These are phyloP conservation scores for Drosophila fulvimacula DNA, from an alignment of 2,888 invertebrate species.

Conservation along the genomic window DNA sequence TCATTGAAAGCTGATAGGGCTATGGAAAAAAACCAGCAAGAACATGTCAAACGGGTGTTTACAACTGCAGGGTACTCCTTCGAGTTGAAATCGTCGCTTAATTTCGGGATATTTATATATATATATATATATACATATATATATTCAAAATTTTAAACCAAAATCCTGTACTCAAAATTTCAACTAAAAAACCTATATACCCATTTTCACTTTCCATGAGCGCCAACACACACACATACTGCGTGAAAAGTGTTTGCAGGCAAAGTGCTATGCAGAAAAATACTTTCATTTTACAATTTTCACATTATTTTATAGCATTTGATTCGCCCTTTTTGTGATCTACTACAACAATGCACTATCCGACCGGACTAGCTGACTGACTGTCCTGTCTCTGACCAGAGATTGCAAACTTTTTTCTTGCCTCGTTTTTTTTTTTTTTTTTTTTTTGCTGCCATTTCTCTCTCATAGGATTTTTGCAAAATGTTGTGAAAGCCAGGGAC, in stretches of 20 bases:
- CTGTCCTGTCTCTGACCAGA: conserved; percentile 23
- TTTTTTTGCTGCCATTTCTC: conserved; percentile 5
- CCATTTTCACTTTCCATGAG: background rate
- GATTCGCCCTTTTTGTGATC: conserved; percentile 49
- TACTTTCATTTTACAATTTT: conserved; percentile 52
- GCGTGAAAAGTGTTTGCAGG: conserved; percentile 45
- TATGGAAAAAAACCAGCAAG: conserved; percentile 3
- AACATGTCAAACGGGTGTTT: background rate
- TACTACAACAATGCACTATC: conserved; percentile 29
- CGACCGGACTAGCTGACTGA: conserved; percentile 22
- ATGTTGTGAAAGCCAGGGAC: conserved; percentile 43
- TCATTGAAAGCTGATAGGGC: conserved; percentile 45
- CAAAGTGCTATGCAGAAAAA: conserved; percentile 39
- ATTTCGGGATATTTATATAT: too few relatives aligned
- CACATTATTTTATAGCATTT: conserved; percentile 56
- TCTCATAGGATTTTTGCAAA: conserved; percentile 36
- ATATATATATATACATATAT: too few relatives aligned
- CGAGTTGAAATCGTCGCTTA: too few relatives aligned
- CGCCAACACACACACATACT: background rate
- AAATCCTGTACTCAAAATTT: too few relatives aligned
- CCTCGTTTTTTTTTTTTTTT: background rate
- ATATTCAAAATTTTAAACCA: too few relatives aligned
- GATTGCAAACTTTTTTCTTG: conserved; percentile 22
- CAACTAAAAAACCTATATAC: background rate
- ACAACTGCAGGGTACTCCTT: background rate